Conservation (phyloP, 2,888 invertebrate genomes). For the Spisula solida region DNA sequence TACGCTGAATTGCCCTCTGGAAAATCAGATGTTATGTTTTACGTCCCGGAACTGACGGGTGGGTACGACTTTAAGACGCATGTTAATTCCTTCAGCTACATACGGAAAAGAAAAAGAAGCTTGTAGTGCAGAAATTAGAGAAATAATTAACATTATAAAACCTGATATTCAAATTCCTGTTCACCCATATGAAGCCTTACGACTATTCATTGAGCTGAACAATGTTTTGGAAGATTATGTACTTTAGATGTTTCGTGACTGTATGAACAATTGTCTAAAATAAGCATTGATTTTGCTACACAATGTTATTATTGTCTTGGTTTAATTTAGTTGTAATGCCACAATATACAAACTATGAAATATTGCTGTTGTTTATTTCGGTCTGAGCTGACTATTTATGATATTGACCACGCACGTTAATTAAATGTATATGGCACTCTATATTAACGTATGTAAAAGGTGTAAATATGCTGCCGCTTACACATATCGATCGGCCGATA, state of each 20-base stretch:
- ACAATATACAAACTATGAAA: too few relatives aligned
- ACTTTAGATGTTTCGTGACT: not conserved
- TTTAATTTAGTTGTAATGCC: too few relatives aligned
- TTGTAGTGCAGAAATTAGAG: conserved; percentile 40
- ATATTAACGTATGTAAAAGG: too few relatives aligned
- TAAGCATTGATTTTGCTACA: too few relatives aligned
- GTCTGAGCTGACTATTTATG: too few relatives aligned
- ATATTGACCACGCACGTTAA: too few relatives aligned
- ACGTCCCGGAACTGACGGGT: conserved; percentile 41
- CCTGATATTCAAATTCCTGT: conserved; percentile 41
- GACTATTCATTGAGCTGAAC: conserved; percentile 35
- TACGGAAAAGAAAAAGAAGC: conserved; percentile 37
- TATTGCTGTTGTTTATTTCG: too few relatives aligned
- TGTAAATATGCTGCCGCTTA: too few relatives aligned
- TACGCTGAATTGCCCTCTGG: conserved; percentile 44
- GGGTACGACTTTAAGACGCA: conserved; percentile 31
- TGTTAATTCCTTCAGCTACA: conserved; percentile 35
- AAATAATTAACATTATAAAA: conserved; percentile 38
- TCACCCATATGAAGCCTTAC: conserved; percentile 34
- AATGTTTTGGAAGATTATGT: conserved; percentile 26
- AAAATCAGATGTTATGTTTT: conserved; percentile 48
- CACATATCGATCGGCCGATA: too few relatives aligned
- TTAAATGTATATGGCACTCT: too few relatives aligned
- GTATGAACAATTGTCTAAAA: too few relatives aligned
- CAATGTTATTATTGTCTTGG: too few relatives aligned